Conservation (phyloP, 2,888 invertebrate genomes). For the Cremastinae sp. region DNA sequence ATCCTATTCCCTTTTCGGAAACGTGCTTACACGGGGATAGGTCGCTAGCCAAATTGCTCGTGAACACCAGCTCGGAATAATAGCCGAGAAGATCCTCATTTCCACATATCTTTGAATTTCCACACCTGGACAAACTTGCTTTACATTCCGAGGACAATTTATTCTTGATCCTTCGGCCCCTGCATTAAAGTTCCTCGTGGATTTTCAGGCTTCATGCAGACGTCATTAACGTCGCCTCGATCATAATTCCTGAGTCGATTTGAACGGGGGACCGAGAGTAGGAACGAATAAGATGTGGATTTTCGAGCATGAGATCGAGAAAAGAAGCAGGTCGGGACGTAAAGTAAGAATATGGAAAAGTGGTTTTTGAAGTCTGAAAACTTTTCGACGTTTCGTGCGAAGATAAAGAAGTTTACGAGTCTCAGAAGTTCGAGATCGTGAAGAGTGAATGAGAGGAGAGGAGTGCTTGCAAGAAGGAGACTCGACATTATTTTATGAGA, state of each 20-base stretch:
- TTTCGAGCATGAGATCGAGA: background rate
- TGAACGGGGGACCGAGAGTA: conserved; percentile 1
- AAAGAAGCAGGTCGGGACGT: conserved; percentile 5
- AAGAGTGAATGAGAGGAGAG: conserved; percentile 18
- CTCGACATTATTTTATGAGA: conserved; percentile 25
- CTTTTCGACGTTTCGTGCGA: conserved; percentile 34
- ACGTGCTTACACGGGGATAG: background rate
- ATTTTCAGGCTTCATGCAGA: conserved; percentile 6
- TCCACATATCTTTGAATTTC: conserved; percentile 13
- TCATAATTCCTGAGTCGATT: conserved; percentile 2
- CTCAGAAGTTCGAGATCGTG: conserved; percentile 14
- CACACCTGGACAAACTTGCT: conserved; percentile 42
- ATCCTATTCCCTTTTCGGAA: conserved; percentile 24
- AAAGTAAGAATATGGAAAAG: background rate
- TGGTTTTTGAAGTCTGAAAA: background rate
- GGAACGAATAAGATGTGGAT: too few species aligned
- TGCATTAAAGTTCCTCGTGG: conserved; percentile 49
- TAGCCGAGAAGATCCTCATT: conserved; percentile 16
- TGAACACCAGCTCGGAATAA: conserved; percentile 40
- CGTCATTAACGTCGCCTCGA: too few species aligned
- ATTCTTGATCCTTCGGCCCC: conserved; percentile 59
- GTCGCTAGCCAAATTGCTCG: conserved; percentile 52
- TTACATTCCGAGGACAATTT: conserved; percentile 59
- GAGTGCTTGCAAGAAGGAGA: conserved; percentile 2
- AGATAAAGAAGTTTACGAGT: conserved; percentile 57